Conservation (phyloP, 1,140 invertebrate genomes). For the Magallana gigas region DNA sequence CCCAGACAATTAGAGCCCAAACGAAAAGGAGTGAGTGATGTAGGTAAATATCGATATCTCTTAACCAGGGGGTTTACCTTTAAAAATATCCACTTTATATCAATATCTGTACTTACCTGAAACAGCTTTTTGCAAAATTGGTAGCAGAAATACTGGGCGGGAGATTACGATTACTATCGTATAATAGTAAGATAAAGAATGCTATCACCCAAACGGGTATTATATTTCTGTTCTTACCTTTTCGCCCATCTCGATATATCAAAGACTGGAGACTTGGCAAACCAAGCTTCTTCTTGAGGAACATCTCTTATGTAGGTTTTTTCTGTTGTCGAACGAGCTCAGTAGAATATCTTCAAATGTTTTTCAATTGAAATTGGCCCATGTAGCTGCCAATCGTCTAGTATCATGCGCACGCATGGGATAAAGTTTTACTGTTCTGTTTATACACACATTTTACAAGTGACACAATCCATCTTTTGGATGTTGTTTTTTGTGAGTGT, state of each 20-base stretch:
- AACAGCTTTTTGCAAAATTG: neutral
- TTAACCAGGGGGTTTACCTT: too few species aligned
- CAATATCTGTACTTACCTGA: neutral
- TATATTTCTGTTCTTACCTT: neutral
- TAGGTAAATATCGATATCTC: too few species aligned
- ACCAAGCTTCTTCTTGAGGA: neutral
- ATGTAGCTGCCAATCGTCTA: conserved; percentile 8
- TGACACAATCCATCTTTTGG: conserved; percentile 42
- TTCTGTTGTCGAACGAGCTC: neutral
- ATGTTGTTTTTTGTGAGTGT: neutral
- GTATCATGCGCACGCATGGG: conserved; percentile 8
- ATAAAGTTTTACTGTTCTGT: neutral
- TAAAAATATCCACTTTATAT: neutral
- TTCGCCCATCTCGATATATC: neutral
- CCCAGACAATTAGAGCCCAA: too few species aligned
- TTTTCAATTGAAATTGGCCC: conserved; percentile 31
- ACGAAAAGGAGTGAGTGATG: too few species aligned
- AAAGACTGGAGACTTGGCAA: neutral
- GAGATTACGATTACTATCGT: neutral
- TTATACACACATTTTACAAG: conserved; percentile 6
- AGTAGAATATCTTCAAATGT: neutral
- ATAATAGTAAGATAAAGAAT: neutral
- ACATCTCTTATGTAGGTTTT: conserved; percentile 23
- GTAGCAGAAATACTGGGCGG: neutral
- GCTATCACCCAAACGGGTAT: neutral